Percentiles rank a stretch among this genome's conserved stretches.
Evolutionary conservation across 2,888 invertebrate species (phyloP).

Genomic region (Allacma fusca): DNA sequence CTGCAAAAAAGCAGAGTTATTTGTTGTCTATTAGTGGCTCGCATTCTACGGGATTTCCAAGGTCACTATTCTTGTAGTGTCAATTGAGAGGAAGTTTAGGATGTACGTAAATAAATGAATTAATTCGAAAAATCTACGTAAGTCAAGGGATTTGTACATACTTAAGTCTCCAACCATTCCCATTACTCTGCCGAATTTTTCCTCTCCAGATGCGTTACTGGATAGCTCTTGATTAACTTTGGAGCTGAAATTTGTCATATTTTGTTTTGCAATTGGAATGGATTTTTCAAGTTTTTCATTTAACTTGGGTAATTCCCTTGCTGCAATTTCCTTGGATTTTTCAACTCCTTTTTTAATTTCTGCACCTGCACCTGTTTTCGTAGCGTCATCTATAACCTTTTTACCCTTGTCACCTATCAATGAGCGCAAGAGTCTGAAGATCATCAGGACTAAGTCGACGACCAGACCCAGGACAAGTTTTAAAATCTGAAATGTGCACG

Average conservation of each 20-base stretch:
- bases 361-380: not conserved
- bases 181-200: not conserved
- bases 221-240: not conserved
- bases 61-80: no score
- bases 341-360: constrained; percentile 4
- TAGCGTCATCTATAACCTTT: not conserved
- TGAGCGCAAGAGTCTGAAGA: not conserved
- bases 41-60: no score
- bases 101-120: no score
- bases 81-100: no score
- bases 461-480: not conserved
- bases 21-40: no score
- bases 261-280: not conserved
- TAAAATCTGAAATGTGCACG: not conserved
- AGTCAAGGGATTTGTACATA: not conserved
- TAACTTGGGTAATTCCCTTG: not conserved
- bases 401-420: constrained; percentile 16
- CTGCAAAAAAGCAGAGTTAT: not conserved
- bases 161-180: constrained; percentile 7
- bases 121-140: no score
- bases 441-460: not conserved
- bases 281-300: constrained; percentile 8
- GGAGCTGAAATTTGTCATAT: not conserved
- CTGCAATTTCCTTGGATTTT: constrained; percentile 5
- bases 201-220: not conserved